Percentiles rank a stretch among this genome's conserved stretches.
Conservation (phyloP, 2,113 vertebrate genomes). For the Varanus komodoensis region DNA sequence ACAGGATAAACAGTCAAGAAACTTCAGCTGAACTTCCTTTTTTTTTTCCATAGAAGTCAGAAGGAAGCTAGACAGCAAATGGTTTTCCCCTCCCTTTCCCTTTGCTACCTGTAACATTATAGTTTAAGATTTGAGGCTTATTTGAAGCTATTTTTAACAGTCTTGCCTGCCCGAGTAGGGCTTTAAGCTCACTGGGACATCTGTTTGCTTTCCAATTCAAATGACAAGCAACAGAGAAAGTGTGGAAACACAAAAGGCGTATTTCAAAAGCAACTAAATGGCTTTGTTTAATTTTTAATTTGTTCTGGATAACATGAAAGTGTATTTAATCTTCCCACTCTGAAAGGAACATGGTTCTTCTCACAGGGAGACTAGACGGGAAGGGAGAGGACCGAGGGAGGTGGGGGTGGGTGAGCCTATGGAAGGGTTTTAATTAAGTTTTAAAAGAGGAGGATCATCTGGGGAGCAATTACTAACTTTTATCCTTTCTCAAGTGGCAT, state of each 20-base stretch:
- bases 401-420: conserved; percentile 29
- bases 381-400: conserved; percentile 27
- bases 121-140: conserved; percentile 16
- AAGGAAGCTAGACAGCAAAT: not conserved
- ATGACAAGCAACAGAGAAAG: conserved; percentile 25
- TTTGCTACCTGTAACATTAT: conserved; percentile 15
- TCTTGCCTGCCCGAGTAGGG: not conserved
- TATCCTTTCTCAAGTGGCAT: conserved; percentile 27
- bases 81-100: not conserved
- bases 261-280: conserved; percentile 46
- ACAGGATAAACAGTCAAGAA: conserved; percentile 15
- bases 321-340: conserved; percentile 60
- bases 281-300: conserved; percentile 57
- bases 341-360: conserved; percentile 45
- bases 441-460: conserved; percentile 55
- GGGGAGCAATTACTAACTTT: conserved; percentile 49
- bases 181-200: conserved; percentile 15
- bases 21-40: not conserved
- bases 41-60: not conserved
- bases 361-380: conserved; percentile 30
- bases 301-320: conserved; percentile 65
- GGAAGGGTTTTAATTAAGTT: conserved; percentile 66
- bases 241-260: conserved; percentile 28
- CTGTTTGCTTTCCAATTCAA: conserved; percentile 26
- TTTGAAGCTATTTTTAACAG: conserved; percentile 40